phyloP scores from a whole-genome alignment of 2,113 vertebrate genomes.

The Crotalus tigris region DNA sequence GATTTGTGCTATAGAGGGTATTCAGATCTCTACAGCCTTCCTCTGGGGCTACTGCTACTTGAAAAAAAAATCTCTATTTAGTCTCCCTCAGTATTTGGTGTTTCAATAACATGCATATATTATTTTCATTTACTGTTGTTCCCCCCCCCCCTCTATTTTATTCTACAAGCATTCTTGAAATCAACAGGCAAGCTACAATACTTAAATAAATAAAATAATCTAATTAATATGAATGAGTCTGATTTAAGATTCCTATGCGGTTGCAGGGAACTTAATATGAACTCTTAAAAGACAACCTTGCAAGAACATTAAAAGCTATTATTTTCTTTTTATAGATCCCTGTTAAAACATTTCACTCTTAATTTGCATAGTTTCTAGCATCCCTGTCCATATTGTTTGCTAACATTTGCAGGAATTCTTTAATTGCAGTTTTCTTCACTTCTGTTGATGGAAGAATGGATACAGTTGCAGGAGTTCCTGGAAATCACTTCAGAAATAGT shows the following conservation, averaged over 20 bases:
- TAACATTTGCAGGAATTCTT: background rate
- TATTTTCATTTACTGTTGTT: background rate
- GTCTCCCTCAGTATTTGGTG: background rate
- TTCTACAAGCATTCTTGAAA: background rate
- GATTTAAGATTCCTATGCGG: background rate
- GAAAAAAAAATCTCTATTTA: background rate
- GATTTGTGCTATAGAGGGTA: background rate
- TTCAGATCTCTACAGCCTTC: background rate
- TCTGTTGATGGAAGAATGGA: background rate
- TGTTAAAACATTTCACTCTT: background rate
- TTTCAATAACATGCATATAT: background rate
- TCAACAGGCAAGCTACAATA: background rate
- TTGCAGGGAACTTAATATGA: background rate
- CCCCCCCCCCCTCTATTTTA: background rate
- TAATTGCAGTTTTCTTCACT: background rate
- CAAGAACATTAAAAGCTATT: background rate
- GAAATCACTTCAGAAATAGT: background rate
- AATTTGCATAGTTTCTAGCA: background rate
- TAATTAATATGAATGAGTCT: background rate
- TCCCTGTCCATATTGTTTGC: background rate
- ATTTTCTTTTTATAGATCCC: background rate
- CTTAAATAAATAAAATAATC: background rate
- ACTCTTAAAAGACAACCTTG: background rate
- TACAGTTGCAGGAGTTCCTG: background rate
- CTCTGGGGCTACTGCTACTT: background rate